Percentiles rank a stretch among this genome's conserved stretches.
These are phyloP conservation scores for Dromaius novaehollandiae DNA, from an alignment of 2,113 vertebrate genomes.

Conservation along the genomic window DNA sequence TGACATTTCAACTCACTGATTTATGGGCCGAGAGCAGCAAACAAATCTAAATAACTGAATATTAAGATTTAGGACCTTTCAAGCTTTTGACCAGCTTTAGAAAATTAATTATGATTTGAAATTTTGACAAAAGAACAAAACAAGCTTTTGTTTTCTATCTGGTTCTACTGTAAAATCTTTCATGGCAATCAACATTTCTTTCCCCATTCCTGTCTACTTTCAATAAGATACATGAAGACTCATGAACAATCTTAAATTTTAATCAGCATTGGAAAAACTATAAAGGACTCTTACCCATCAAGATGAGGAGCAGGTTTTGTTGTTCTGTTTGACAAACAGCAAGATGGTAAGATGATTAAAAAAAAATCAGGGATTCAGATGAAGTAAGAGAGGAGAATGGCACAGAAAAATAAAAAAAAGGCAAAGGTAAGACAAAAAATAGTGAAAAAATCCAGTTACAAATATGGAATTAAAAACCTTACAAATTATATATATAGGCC, in stretches of 20 bases:
- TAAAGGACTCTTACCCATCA: conserved; percentile 86
- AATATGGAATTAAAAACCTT: background rate
- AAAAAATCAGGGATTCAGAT: conserved; percentile 62
- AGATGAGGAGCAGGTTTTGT: conserved; percentile 96
- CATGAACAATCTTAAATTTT: background rate
- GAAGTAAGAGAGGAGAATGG: conserved; percentile 67
- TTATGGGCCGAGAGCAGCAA: background rate
- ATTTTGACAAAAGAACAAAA: background rate
- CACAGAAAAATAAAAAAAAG: conserved; percentile 62
- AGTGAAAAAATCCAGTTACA: conserved; percentile 59
- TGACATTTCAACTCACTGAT: background rate
- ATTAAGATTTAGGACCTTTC: background rate
- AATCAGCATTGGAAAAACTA: background rate
- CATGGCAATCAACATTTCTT: background rate
- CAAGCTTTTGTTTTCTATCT: background rate
- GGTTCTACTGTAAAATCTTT: background rate
- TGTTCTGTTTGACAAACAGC: conserved; percentile 85
- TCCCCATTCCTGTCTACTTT: background rate
- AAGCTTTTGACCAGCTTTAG: background rate
- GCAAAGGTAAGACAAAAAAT: conserved; percentile 71
- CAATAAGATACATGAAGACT: background rate
- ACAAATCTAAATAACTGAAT: background rate
- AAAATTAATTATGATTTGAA: background rate
- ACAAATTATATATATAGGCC: background rate
- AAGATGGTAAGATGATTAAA: conserved; percentile 67